Base-by-base conservation (phyloP, 2,888 invertebrate genomes). In the Suillia variegata region DNA sequence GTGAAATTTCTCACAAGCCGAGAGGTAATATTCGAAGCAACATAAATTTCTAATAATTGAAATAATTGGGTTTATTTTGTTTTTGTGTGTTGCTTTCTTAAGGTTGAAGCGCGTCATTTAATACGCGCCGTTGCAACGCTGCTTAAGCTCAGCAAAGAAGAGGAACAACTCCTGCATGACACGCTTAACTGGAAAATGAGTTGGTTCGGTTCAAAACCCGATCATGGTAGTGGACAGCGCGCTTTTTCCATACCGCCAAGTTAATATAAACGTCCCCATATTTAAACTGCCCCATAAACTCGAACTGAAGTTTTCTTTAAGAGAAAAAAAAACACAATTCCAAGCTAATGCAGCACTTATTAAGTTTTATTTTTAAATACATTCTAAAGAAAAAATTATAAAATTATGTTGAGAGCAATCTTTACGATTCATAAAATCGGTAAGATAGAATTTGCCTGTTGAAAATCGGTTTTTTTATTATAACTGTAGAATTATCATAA, bases 1-100 rank as follows among this genome's bases (percentile, higher is more conserved):
- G 89, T 96, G 2, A 94, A 95, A 78, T 96, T 96, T 82, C 86
- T 96, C 73, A 96, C 96, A 0, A 90, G 93, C 77, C 86, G 93
- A 64, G 96, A 96, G 82, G 85, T 81, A 58, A 60, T 61, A 58
- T 53, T 51, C n/a, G n/a, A n/a, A 8, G 21, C 13, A 21, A 17
- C 31, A 8, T 31, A 31, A 8, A 31, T 12, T 31, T 8, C 6
- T n/a, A n/a, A n/a, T n/a, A n/a, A n/a, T n/a, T n/a, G n/a, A n/a
- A n/a, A n/a, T n/a, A n/a, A n/a, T n/a, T n/a, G n/a, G n/a, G n/a
- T n/a, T n/a, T n/a, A n/a, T n/a, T n/a, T n/a, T n/a, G n/a, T n/a
- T n/a, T n/a, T n/a, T n/a, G n/a, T n/a, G n/a, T n/a, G n/a, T n/a
- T n/a, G n/a, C n/a, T n/a, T n/a, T n/a, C n/a, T n/a, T n/a, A 17